phyloP scores from a whole-genome alignment of 23 tunicate species.

The Halocynthia aurantium region DNA sequence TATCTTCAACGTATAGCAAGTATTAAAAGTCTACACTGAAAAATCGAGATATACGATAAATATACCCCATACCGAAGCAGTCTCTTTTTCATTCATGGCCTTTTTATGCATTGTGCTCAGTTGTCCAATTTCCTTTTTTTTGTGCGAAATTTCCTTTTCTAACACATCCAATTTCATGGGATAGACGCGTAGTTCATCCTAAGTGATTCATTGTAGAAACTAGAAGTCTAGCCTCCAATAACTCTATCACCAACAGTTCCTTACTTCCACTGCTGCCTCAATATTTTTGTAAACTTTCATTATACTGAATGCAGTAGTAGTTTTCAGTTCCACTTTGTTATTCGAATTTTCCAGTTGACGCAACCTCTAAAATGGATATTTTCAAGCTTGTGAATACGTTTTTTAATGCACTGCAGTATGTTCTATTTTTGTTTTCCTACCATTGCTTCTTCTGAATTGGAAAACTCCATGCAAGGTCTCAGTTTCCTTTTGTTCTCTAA shows the following conservation, averaged over 20 bases:
- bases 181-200: constrained; percentile 24
- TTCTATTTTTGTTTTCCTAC: neutral
- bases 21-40: neutral
- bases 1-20: neutral
- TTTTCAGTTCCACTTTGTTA: constrained; percentile 48
- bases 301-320: constrained; percentile 29
- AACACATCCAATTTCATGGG: constrained; percentile 25
- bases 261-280: constrained; percentile 23
- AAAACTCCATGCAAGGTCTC: neutral
- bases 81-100: constrained; percentile 23
- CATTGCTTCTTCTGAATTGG: neutral
- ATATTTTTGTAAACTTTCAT: constrained; percentile 26
- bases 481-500: neutral
- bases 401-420: too few relatives aligned
- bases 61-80: constrained; percentile 13
- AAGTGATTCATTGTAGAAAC: neutral
- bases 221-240: neutral
- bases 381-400: neutral
- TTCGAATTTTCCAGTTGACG: constrained; percentile 52
- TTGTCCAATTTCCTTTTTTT: constrained; percentile 5
- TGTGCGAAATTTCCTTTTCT: constrained; percentile 15
- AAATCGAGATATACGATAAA: neutral
- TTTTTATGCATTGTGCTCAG: constrained; percentile 16
- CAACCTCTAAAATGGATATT: constrained; percentile 10
- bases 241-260: neutral